phyloP scores from a whole-genome alignment of 2,797 vertebrate species.

The Steatocranus sp. region DNA sequence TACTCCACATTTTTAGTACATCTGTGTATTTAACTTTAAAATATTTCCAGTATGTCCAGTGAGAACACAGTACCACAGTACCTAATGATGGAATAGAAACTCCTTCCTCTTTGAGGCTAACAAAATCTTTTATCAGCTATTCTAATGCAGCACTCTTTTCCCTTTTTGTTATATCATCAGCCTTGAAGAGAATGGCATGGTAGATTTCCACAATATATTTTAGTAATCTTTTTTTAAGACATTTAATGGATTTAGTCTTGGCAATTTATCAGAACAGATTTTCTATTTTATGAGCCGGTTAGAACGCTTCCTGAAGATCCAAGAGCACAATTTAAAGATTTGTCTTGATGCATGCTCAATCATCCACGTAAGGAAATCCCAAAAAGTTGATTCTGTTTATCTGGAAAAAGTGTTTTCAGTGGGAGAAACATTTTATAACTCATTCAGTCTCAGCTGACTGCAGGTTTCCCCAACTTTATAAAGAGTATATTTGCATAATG shows the following conservation, averaged over 20 bases:
- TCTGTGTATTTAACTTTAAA: not conserved
- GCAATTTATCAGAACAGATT: not conserved
- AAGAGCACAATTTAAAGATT: not conserved
- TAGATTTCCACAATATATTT: not conserved
- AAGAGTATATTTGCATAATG: not conserved
- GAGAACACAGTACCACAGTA: not conserved
- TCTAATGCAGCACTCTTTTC: not conserved
- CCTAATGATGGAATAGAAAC: not conserved
- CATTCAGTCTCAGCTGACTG: not conserved
- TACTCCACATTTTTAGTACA: not conserved
- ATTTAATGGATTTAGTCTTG: not conserved
- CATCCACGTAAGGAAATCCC: not conserved
- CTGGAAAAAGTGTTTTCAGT: not conserved
- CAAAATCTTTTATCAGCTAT: not conserved
- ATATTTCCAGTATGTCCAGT: not conserved
- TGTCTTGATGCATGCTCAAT: not conserved
- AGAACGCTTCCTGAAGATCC: not conserved
- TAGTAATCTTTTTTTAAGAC: not conserved
- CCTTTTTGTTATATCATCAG: not conserved
- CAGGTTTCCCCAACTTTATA: not conserved
- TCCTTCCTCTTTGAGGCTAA: conserved; percentile 8
- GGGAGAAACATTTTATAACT: not conserved
- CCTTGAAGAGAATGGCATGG: not conserved
- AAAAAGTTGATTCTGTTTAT: not conserved
- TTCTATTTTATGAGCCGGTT: not conserved